Percentiles rank a stretch among this genome's conserved stretches.
These are phyloP conservation scores for Nothura maculosa DNA, from an alignment of 2,797 vertebrate species.

Conservation along the genomic window DNA sequence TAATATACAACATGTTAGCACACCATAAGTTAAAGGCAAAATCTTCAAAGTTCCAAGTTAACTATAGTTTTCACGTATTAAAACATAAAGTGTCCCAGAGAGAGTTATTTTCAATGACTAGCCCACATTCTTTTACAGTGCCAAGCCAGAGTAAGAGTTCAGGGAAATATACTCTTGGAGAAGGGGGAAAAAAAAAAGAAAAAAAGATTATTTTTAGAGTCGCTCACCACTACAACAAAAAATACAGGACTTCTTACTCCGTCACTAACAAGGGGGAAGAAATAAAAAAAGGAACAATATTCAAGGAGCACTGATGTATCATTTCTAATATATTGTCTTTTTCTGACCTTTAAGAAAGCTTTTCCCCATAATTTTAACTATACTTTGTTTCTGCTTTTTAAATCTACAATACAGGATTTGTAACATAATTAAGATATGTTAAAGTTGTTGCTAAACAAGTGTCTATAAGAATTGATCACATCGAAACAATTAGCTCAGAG, in stretches of 20 bases:
- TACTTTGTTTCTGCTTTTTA: neutral
- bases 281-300: neutral
- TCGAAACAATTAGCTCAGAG: neutral
- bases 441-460: neutral
- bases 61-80: neutral
- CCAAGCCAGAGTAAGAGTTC: neutral
- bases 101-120: neutral
- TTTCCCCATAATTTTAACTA: neutral
- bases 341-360: neutral
- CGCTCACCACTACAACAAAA: neutral
- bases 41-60: neutral
- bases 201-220: neutral
- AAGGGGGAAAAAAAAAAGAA: no score
- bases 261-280: neutral
- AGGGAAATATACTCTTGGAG: neutral
- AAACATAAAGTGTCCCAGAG: neutral
- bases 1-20: neutral
- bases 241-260: neutral
- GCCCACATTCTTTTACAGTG: neutral
- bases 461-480: neutral
- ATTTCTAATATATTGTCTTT: neutral
- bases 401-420: neutral
- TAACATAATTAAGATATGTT: neutral
- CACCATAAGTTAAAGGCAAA: neutral
- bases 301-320: neutral